Conservation (phyloP, 2,888 invertebrate species). For the Serrognathus titanus region DNA sequence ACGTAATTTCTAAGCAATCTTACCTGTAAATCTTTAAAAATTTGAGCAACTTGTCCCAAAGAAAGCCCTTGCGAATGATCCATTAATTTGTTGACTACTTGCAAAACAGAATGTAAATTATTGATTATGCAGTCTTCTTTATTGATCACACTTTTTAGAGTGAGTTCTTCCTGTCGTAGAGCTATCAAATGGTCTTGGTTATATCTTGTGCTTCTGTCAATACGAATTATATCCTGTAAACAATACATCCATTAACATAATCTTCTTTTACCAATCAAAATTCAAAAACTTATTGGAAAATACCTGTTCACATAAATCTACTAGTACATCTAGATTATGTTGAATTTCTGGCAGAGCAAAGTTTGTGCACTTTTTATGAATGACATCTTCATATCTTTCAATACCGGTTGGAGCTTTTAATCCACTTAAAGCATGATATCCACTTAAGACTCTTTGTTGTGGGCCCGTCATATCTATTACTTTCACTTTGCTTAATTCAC, state of each 20-base stretch:
- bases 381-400: conserved; percentile 62
- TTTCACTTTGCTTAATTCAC: conserved; percentile 81
- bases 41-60: conserved; percentile 56
- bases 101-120: conserved; percentile 67
- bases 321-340: conserved; percentile 87
- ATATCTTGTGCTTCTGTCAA: conserved; percentile 72
- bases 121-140: conserved; percentile 71
- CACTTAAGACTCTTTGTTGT: conserved; percentile 85
- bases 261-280: too few relatives aligned
- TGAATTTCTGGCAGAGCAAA: conserved; percentile 85
- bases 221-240: conserved; percentile 77
- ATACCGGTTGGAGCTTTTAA: conserved; percentile 55
- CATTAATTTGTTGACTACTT: conserved; percentile 62
- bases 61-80: conserved; percentile 54
- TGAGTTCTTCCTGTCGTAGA: conserved; percentile 74
- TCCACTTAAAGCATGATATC: conserved; percentile 87
- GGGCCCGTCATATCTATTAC: conserved; percentile 99
- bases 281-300: not conserved
- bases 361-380: conserved; percentile 60
- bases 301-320: conserved; percentile 90
- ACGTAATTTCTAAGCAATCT: not conserved
- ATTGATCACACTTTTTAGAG: conserved; percentile 62
- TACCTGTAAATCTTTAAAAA: conserved; percentile 57
- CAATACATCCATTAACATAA: conserved; percentile 13
- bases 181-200: conserved; percentile 77